Conservation (phyloP, 2,113 vertebrate species). For the Mastomys coucha region DNA sequence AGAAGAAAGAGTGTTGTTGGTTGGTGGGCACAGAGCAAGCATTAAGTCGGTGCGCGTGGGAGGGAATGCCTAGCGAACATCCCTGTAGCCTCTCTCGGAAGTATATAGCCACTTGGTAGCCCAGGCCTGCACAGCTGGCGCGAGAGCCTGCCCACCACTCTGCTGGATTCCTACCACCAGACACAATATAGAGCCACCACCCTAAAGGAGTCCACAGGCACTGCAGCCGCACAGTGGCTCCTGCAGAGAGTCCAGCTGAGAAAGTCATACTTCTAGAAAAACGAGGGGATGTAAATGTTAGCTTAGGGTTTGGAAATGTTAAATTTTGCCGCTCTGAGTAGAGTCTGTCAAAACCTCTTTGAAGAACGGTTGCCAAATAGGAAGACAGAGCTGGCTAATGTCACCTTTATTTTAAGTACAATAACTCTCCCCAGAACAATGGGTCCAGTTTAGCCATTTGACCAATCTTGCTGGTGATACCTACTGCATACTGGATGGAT, state of each 20-base stretch:
- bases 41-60: background rate
- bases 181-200: background rate
- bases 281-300: background rate
- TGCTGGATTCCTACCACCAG: background rate
- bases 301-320: background rate
- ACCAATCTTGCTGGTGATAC: background rate
- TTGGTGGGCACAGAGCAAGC: slow-evolving; percentile 47
- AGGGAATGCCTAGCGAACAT: too few species aligned
- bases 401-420: background rate
- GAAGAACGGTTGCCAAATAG: background rate
- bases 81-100: background rate
- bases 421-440: background rate
- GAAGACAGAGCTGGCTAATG: background rate
- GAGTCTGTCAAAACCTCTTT: background rate
- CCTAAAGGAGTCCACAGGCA: background rate
- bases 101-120: background rate
- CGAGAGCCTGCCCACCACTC: background rate
- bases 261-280: slow-evolving; percentile 13
- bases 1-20: slow-evolving; percentile 59
- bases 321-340: background rate
- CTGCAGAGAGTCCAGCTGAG: background rate
- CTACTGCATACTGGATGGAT: accelerated
- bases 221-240: background rate
- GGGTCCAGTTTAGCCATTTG: background rate
- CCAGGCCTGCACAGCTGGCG: accelerated